Conservation (phyloP, 2,113 vertebrate genomes). For the Fulmarus glacialis region DNA sequence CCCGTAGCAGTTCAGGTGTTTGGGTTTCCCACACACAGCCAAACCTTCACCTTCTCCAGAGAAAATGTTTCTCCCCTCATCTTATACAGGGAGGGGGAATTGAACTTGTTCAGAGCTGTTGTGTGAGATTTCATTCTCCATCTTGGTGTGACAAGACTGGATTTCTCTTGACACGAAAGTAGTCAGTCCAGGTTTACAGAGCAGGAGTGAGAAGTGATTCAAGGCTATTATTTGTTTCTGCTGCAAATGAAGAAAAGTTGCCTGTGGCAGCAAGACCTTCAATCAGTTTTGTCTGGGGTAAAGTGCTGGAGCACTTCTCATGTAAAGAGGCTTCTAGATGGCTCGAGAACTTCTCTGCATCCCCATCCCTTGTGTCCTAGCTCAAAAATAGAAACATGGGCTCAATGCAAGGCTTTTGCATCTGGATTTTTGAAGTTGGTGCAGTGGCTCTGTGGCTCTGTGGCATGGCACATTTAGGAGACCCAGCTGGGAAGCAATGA, state of each 20-base stretch:
- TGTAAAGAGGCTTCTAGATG: background rate
- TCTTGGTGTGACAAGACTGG: background rate
- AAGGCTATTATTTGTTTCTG: background rate
- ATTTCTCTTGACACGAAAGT: background rate
- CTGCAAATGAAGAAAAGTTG: background rate
- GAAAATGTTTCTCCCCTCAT: background rate
- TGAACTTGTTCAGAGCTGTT: no score
- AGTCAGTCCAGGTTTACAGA: fast-evolving
- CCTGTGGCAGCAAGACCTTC: background rate
- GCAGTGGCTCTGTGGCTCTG: background rate
- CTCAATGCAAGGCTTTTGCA: background rate
- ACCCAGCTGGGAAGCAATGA: background rate
- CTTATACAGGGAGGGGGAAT: background rate
- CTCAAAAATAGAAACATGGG: background rate
- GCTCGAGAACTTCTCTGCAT: background rate
- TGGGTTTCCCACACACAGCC: background rate
- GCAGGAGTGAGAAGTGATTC: background rate
- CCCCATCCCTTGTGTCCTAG: background rate
- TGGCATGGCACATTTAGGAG: background rate
- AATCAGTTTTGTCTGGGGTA: background rate
- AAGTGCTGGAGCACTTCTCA: background rate
- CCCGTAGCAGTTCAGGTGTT: background rate
- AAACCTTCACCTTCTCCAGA: background rate
- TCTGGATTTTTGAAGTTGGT: background rate
- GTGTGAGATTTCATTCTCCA: background rate